Conservation (phyloP, 2,113 vertebrate species). For the Mystacornis crossleyi region DNA sequence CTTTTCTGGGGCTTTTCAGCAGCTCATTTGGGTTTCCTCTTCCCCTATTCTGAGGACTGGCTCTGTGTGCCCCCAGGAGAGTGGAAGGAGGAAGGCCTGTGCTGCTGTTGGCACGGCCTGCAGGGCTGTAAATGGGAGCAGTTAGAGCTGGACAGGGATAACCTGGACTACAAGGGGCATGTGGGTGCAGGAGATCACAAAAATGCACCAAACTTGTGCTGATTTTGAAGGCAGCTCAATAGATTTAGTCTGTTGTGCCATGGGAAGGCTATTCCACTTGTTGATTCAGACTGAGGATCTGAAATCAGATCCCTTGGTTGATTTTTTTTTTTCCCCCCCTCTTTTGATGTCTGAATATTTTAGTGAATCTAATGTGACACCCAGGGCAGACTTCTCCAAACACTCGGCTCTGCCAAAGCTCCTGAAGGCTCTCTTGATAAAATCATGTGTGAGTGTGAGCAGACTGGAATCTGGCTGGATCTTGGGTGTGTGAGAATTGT, state of each 20-base stretch:
- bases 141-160: not conserved
- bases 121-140: not conserved
- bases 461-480: not conserved
- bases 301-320: not conserved
- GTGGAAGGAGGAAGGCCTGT: not conserved
- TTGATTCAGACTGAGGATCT: not conserved
- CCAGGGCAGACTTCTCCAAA: not conserved
- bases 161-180: not conserved
- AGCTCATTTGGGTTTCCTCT: not conserved
- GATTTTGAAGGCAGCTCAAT: not conserved
- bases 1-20: not conserved
- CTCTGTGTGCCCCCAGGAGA: not conserved
- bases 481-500: not conserved
- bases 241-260: not conserved
- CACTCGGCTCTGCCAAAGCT: not conserved
- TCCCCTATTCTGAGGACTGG: not conserved
- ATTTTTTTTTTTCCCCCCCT: not conserved
- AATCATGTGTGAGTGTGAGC: not conserved
- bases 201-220: rapidly evolving
- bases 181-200: not conserved
- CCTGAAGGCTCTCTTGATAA: not conserved
- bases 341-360: slow-evolving; percentile 11
- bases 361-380: not conserved
- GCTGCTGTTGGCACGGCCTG: not conserved
- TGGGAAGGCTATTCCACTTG: not conserved